A percentile compares a stretch with the other conserved stretches of the same genome.
Conservation (phyloP, 1,140 invertebrate genomes). For the Drosophila persimilis region DNA sequence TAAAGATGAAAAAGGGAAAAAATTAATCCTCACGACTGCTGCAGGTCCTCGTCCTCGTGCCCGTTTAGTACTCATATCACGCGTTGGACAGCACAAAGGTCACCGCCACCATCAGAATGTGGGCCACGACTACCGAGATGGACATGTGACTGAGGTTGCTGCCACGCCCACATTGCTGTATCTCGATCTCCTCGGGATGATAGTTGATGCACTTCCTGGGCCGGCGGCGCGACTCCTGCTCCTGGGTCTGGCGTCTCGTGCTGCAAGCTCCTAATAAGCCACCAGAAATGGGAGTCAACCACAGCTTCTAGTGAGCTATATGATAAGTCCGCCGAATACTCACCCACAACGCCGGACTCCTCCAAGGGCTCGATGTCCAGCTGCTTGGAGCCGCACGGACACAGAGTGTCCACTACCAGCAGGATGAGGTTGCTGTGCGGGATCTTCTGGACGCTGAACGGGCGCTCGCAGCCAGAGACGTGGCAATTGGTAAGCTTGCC, state of each 20-base stretch:
- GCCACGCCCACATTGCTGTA: conserved; percentile 87
- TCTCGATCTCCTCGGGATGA: conserved; percentile 92
- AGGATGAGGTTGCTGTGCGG: conserved; percentile 95
- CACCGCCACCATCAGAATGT: conserved; percentile 74
- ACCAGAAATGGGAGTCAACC: not conserved
- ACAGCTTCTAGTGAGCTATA: not conserved
- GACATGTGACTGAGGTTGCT: conserved; percentile 66
- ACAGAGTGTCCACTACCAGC: conserved; percentile 94
- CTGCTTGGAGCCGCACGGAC: conserved; percentile 93
- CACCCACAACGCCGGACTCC: conserved; percentile 83
- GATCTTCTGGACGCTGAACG: conserved; percentile 96
- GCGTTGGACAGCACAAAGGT: conserved; percentile 75
- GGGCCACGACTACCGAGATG: conserved; percentile 59
- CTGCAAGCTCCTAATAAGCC: conserved; percentile 81
- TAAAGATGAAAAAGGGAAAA: not conserved
- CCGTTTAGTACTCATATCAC: conserved; percentile 70
- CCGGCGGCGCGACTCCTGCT: conserved; percentile 87
- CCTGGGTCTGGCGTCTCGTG: conserved; percentile 84
- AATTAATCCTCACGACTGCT: too few species aligned
- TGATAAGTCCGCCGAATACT: conserved; percentile 1
- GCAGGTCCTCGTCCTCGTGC: too few species aligned
- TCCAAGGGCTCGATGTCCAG: conserved; percentile 91
- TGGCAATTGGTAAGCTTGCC: conserved; percentile 96
- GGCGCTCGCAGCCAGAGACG: conserved; percentile 93
- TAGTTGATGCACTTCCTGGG: conserved; percentile 93